These are phyloP conservation scores for Platyura marginata DNA, from an alignment of 1,140 invertebrate species.

Conservation along the genomic window DNA sequence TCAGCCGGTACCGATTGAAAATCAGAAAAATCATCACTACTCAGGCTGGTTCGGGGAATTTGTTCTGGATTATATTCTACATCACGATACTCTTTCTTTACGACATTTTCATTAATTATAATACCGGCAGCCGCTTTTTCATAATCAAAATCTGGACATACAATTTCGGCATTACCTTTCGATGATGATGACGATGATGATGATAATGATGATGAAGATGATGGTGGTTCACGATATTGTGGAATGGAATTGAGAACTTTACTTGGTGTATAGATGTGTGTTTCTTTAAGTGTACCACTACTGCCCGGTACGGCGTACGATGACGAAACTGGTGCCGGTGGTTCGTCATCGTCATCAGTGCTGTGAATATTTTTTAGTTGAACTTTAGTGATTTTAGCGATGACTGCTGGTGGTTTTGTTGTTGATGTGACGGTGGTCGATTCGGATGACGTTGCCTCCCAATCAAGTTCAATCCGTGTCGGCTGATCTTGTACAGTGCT, in stretches of 20 bases:
- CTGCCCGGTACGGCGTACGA: conserved; percentile 13
- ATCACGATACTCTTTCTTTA: conserved; percentile 24
- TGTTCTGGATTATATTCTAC: conserved; percentile 20
- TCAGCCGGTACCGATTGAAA: conserved; percentile 17
- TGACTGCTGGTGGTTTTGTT: neutral
- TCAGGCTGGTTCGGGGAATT: conserved; percentile 4
- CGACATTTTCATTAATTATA: conserved; percentile 22
- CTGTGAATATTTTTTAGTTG: neutral
- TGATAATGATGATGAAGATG: neutral
- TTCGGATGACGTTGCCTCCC: conserved; percentile 10
- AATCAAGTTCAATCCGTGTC: neutral
- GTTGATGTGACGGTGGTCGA: conserved; percentile 7
- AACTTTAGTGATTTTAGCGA: conserved; percentile 4
- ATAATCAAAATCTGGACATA: conserved; percentile 18
- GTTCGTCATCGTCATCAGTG: neutral
- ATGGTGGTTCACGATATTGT: neutral
- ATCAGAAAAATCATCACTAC: conserved; percentile 19
- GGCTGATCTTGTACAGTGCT: conserved; percentile 8
- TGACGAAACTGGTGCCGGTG: neutral
- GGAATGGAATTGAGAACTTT: neutral
- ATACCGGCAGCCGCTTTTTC: conserved; percentile 22
- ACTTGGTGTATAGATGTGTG: conserved; percentile 20
- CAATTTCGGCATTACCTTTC: neutral
- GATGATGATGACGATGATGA: no score
- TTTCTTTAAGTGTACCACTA: conserved; percentile 14